Evolutionary conservation across 2,113 vertebrate species (phyloP).

Genomic region (Cryptomyrus ogoouensis): DNA sequence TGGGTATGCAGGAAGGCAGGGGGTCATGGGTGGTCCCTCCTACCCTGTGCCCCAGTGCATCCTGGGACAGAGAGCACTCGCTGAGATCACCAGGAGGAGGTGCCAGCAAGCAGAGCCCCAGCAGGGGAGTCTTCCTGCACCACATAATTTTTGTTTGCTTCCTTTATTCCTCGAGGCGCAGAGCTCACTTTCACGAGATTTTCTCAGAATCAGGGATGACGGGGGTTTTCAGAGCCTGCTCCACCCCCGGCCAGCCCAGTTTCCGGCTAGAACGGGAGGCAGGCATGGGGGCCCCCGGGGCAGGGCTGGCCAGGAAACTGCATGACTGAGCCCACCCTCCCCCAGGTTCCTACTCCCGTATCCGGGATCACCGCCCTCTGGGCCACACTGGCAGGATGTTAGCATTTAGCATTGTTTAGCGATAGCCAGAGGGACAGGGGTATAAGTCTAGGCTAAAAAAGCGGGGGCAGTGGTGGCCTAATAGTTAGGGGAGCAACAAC

Average conservation of each 20-base stretch:
- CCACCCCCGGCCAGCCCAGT: neutral
- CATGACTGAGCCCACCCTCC: neutral
- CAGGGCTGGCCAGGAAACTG: neutral
- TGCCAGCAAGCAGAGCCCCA: neutral
- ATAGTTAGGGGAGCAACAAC: too few relatives aligned
- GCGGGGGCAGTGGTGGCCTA: too few relatives aligned
- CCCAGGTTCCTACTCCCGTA: neutral
- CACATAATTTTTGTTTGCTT: neutral
- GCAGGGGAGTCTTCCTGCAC: neutral
- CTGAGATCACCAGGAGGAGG: neutral
- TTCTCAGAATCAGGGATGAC: conserved; percentile 6
- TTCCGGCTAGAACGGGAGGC: neutral
- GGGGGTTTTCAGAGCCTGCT: neutral
- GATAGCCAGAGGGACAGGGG: neutral
- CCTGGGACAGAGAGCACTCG: neutral
- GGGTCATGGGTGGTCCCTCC: neutral
- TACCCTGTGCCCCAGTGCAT: neutral
- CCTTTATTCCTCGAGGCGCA: neutral
- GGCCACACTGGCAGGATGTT: neutral
- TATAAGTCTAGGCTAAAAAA: neutral
- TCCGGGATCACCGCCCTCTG: neutral
- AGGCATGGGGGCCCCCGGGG: neutral
- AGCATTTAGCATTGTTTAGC: neutral
- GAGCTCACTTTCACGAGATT: neutral
- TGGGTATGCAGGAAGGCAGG: neutral